Percentiles rank a stretch among this genome's conserved stretches.
These are phyloP conservation scores for Danio aesculapii DNA, from an alignment of 2,797 vertebrate species.

Conservation along the genomic window DNA sequence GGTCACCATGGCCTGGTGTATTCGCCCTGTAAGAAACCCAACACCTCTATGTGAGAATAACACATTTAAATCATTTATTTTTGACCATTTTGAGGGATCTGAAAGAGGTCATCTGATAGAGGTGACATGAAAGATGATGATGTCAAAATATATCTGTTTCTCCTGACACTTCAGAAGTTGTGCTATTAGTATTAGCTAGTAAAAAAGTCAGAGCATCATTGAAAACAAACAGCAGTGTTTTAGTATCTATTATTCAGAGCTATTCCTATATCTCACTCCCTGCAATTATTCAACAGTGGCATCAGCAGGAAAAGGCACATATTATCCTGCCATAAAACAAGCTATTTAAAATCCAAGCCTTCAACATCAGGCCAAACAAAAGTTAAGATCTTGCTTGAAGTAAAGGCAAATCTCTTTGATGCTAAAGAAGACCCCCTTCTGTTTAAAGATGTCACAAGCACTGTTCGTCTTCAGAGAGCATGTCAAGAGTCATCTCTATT, in stretches of 20 bases:
- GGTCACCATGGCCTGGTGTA: conserved; percentile 98
- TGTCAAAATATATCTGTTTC: neutral
- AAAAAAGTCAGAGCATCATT: conserved; percentile 18
- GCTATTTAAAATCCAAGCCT: conserved; percentile 6
- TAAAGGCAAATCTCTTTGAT: neutral
- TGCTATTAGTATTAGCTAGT: neutral
- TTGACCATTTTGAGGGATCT: conserved; percentile 10
- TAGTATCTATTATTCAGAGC: conserved; percentile 51
- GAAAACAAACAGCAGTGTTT: conserved; percentile 41
- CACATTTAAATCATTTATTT: neutral
- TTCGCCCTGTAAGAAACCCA: conserved; percentile 85
- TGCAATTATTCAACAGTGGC: conserved; percentile 52
- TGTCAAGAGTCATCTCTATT: neutral
- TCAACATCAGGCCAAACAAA: neutral
- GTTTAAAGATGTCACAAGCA: conserved; percentile 12
- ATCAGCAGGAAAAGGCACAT: conserved; percentile 35
- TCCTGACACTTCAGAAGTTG: conserved; percentile 24
- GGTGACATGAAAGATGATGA: neutral
- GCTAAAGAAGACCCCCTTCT: neutral
- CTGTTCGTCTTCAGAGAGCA: conserved; percentile 33
- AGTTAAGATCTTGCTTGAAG: neutral
- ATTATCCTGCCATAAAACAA: conserved; percentile 42
- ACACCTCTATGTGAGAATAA: neutral
- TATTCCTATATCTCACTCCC: conserved; percentile 24
- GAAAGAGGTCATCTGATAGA: neutral